Percentiles rank a stretch among this genome's conserved stretches.
Conservation (phyloP, 2,888 invertebrate genomes). For the Diarsia mendica region DNA sequence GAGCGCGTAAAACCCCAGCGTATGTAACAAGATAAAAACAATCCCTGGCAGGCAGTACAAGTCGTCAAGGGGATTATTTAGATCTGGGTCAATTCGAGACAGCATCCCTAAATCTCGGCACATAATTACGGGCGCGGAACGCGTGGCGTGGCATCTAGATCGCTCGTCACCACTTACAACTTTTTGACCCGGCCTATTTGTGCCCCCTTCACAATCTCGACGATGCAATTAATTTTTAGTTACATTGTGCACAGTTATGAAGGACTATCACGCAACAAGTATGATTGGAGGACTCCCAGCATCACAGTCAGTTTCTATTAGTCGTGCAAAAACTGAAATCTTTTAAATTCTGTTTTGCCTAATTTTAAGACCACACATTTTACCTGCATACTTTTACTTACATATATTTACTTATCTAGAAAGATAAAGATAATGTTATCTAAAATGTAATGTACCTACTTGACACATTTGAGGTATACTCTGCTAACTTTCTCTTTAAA, state of each 20-base stretch:
- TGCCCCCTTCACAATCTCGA: constrained; percentile 60
- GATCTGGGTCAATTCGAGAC: constrained; percentile 80
- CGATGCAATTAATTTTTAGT: constrained; percentile 57
- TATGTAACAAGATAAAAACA: constrained; percentile 72
- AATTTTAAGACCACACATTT: constrained; percentile 13
- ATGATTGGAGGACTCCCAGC: constrained; percentile 1
- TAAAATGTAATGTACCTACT: constrained; percentile 16
- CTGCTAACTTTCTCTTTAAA: constrained; percentile 25
- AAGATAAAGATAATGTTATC: constrained; percentile 40
- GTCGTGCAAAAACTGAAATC: background rate
- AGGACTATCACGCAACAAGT: constrained; percentile 21
- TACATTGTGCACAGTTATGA: constrained; percentile 7
- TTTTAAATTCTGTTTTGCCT: background rate
- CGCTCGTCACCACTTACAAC: constrained; percentile 74
- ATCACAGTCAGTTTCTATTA: background rate
- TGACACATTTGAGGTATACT: constrained; percentile 15
- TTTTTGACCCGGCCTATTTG: constrained; percentile 76
- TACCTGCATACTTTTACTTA: constrained; percentile 5
- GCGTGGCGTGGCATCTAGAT: constrained; percentile 73
- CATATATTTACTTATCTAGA: constrained; percentile 15
- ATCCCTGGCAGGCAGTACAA: constrained; percentile 66
- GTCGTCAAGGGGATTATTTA: constrained; percentile 75
- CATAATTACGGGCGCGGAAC: constrained; percentile 77
- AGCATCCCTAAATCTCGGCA: constrained; percentile 80
- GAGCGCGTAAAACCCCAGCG: constrained; percentile 14